These are phyloP conservation scores for Odontophorus gujanensis DNA, from an alignment of 2,113 vertebrate genomes.

Conservation along the genomic window DNA sequence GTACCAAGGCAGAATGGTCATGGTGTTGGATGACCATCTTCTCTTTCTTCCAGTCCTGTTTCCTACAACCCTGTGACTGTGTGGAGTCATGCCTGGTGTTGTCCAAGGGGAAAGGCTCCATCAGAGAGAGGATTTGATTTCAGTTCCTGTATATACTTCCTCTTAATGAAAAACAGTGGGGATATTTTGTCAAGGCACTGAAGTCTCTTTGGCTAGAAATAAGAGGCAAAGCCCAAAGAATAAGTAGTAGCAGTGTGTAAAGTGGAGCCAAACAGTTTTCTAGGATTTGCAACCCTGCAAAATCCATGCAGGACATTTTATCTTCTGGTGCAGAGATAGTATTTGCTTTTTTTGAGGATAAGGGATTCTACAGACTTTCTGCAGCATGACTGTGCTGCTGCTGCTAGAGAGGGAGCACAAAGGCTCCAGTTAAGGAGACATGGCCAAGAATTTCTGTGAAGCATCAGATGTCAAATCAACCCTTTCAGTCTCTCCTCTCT, in stretches of 20 bases:
- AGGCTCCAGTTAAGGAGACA: not conserved
- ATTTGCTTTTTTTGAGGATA: not conserved
- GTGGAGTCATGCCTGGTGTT: not conserved
- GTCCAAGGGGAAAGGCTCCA: not conserved
- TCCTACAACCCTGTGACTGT: not conserved
- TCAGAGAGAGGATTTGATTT: not conserved
- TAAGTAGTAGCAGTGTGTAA: not conserved
- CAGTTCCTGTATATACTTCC: accelerated
- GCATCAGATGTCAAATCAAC: slow-evolving; percentile 47
- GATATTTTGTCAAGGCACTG: not conserved
- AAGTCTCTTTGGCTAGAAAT: not conserved
- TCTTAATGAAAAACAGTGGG: not conserved
- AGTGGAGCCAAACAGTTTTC: not conserved
- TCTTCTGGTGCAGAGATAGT: not conserved
- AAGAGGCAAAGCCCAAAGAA: not conserved
- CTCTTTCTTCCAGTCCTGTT: not conserved
- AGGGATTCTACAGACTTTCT: not conserved
- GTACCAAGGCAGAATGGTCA: not conserved
- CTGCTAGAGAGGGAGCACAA: not conserved
- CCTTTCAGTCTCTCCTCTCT: slow-evolving; percentile 27
- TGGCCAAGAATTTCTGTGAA: not conserved
- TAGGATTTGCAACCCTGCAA: not conserved
- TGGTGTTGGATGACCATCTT: not conserved
- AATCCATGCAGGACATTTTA: not conserved
- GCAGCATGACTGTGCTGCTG: not conserved